phyloP scores from a whole-genome alignment of 2,113 vertebrate genomes.

The Trochalopteron elliotii region DNA sequence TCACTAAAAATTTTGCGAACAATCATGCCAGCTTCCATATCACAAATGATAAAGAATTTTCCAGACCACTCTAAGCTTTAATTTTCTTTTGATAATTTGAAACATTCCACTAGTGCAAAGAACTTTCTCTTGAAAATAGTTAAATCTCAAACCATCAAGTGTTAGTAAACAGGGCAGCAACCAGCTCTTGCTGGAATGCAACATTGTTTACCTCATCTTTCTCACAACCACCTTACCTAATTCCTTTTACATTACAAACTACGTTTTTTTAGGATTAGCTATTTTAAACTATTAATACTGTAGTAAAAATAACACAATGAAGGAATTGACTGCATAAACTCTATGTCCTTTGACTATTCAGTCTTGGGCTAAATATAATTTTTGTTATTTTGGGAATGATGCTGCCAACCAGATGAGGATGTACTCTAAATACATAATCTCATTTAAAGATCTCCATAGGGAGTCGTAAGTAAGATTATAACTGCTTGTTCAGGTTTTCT shows the following conservation, averaged over 20 bases:
- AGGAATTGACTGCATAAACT: neutral
- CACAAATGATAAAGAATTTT: neutral
- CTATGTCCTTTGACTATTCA: neutral
- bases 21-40: neutral
- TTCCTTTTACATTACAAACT: neutral
- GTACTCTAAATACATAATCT: neutral
- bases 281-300: neutral
- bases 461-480: conserved; percentile 1
- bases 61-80: neutral
- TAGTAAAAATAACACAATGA: neutral
- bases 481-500: neutral
- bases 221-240: neutral
- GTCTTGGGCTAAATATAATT: neutral
- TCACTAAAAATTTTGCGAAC: neutral
- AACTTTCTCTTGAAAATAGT: neutral
- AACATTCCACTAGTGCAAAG: neutral
- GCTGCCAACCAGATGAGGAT: neutral
- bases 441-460: neutral
- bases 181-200: neutral
- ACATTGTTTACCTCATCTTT: neutral
- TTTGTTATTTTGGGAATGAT: neutral
- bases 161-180: neutral
- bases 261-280: neutral
- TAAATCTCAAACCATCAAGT: neutral
- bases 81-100: neutral